phyloP scores from a whole-genome alignment of 2,797 vertebrate species.

The Hypotaenidia okinawae region DNA sequence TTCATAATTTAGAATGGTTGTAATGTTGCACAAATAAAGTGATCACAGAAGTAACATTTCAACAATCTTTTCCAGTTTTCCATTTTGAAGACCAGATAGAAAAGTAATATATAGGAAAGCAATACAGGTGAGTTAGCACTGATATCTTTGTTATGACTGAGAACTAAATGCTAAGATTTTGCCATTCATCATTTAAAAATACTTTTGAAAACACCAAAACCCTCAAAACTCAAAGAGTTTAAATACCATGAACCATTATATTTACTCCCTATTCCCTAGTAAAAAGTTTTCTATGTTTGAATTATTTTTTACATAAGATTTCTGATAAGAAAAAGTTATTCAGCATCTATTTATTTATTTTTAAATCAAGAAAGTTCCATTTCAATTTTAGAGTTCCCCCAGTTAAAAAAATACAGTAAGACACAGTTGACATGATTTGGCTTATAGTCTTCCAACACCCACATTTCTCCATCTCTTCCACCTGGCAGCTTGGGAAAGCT shows the following conservation, averaged over 20 bases:
- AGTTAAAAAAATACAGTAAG: constrained; percentile 2
- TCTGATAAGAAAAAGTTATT: not conserved
- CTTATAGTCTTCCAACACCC: constrained; percentile 34
- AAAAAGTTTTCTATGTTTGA: not conserved
- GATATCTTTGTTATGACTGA: not conserved
- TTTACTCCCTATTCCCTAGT: not conserved
- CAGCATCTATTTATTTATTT: constrained; percentile 30
- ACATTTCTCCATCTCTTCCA: constrained; percentile 47
- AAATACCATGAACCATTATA: not conserved
- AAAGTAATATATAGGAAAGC: not conserved
- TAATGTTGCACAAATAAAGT: not conserved
- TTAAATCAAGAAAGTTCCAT: constrained; percentile 7
- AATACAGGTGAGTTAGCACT: not conserved
- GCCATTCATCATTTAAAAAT: not conserved
- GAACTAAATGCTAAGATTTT: not conserved
- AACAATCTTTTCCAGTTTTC: not conserved
- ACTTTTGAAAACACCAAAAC: not conserved
- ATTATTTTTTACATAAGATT: not conserved
- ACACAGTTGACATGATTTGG: constrained; percentile 35
- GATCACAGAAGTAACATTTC: not conserved
- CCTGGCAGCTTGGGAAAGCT: constrained; percentile 65
- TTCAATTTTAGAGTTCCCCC: not conserved
- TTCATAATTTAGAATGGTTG: not conserved
- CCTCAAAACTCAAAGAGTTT: accelerated
- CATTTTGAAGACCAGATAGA: not conserved